These are phyloP conservation scores for Pseudoatta argentina DNA, from an alignment of 1,140 invertebrate genomes.

Conservation along the genomic window DNA sequence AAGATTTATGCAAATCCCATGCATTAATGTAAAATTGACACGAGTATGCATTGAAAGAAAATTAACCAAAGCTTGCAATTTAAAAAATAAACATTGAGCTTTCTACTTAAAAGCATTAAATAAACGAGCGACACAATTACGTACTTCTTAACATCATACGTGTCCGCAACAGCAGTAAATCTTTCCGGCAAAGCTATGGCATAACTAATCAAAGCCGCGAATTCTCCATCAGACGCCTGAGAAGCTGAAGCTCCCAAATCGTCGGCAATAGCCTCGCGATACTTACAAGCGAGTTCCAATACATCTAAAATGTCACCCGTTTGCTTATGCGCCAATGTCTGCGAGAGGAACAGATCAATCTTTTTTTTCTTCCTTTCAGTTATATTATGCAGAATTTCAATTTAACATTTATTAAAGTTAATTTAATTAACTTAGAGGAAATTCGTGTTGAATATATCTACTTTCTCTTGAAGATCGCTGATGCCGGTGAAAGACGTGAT, in stretches of 20 bases:
- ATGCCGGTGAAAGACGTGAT: conserved; percentile 96
- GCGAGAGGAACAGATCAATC: conserved; percentile 68
- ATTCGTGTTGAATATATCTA: conserved; percentile 77
- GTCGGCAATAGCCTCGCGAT: conserved; percentile 90
- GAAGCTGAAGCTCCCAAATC: conserved; percentile 91
- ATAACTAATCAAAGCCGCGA: conserved; percentile 98
- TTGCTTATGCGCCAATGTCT: conserved; percentile 90
- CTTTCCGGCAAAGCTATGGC: conserved; percentile 98
- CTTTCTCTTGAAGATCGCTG: conserved; percentile 90
- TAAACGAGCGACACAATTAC: neutral
- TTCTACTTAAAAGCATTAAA: conserved; percentile 16
- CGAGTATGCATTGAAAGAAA: neutral
- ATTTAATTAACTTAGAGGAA: neutral
- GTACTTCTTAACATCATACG: conserved; percentile 99
- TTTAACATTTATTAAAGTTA: conserved; percentile 4
- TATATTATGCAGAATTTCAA: conserved; percentile 3
- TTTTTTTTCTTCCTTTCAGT: neutral
- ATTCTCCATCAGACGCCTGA: conserved; percentile 95
- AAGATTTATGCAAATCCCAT: neutral
- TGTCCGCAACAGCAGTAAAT: conserved; percentile 98
- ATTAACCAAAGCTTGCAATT: neutral
- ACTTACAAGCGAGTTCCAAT: conserved; percentile 89
- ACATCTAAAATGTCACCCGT: conserved; percentile 90
- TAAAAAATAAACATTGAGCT: neutral
- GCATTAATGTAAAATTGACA: neutral